phyloP scores from a whole-genome alignment of 2,888 invertebrate genomes.

The Drosophila antonietae region DNA sequence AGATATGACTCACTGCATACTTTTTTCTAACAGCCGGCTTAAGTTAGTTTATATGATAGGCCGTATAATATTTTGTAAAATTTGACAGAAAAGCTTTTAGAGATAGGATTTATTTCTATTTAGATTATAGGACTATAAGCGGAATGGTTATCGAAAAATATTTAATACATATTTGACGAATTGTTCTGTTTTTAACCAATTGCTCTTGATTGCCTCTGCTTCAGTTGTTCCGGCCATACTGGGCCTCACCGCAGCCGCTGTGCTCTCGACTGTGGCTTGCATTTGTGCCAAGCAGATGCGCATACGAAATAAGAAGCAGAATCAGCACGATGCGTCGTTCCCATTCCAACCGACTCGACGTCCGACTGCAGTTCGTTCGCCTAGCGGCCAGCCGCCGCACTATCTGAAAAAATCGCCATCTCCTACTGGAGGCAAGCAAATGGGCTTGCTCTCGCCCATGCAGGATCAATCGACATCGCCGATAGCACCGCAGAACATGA shows the following conservation, averaged over 20 bases:
- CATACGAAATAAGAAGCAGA: slow-evolving; percentile 83
- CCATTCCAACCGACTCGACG: slow-evolving; percentile 84
- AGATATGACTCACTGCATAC: not conserved
- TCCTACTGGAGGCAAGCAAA: slow-evolving; percentile 88
- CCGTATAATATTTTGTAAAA: too few species aligned
- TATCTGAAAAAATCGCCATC: slow-evolving; percentile 97
- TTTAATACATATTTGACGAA: too few species aligned
- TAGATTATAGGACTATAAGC: not conserved
- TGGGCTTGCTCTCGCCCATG: slow-evolving; percentile 82
- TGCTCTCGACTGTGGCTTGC: slow-evolving; percentile 83
- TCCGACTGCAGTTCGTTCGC: slow-evolving; percentile 90
- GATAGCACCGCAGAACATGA: slow-evolving; percentile 79
- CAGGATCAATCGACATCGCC: slow-evolving; percentile 83
- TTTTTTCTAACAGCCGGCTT: not conserved
- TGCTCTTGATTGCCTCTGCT: slow-evolving; percentile 2
- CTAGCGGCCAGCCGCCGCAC: slow-evolving; percentile 91
- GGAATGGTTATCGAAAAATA: not conserved
- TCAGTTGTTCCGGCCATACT: slow-evolving; percentile 84
- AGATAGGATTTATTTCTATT: not conserved
- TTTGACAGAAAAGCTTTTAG: too few species aligned
- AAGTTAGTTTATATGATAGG: not conserved
- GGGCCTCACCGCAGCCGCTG: slow-evolving; percentile 83
- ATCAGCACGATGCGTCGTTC: slow-evolving; percentile 83
- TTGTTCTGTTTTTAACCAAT: not conserved
- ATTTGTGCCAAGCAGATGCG: slow-evolving; percentile 83